A percentile compares a stretch with the other conserved stretches of the same genome.
phyloP scores from a whole-genome alignment of 2,888 invertebrate species.

The Onthophagus sagittarius region DNA sequence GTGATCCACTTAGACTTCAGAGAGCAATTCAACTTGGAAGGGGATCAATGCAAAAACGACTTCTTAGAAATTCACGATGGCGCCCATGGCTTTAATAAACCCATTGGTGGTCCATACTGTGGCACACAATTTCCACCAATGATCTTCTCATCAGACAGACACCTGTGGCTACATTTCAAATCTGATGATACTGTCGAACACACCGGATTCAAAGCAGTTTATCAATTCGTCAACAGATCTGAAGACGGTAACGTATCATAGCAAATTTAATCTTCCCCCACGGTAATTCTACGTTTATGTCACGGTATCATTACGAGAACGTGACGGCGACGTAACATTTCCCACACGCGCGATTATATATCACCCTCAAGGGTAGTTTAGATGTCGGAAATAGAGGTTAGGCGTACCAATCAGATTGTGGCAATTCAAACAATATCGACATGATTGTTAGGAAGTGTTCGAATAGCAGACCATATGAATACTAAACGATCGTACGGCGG shows the following conservation, averaged over 20 bases:
- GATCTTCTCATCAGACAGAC: constrained; percentile 67
- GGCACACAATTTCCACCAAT: constrained; percentile 68
- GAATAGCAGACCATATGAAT: background rate
- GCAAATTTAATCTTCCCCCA: too few species aligned
- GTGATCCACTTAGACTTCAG: constrained; percentile 74
- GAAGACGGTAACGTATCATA: constrained; percentile 50
- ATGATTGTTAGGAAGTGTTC: background rate
- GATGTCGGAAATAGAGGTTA: background rate
- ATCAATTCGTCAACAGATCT: constrained; percentile 60
- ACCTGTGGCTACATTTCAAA: constrained; percentile 75
- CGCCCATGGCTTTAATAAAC: constrained; percentile 68
- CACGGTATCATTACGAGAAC: background rate
- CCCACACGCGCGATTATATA: background rate
- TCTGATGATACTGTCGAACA: constrained; percentile 80
- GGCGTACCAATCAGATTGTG: background rate
- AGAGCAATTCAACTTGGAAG: constrained; percentile 73
- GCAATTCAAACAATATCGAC: background rate
- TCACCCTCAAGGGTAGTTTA: background rate
- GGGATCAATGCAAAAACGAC: constrained; percentile 71
- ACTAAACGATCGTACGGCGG: background rate
- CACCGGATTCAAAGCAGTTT: constrained; percentile 74
- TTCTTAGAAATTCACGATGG: constrained; percentile 81
- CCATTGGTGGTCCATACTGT: constrained; percentile 63
- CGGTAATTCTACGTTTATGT: too few species aligned
- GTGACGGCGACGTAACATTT: background rate